phyloP scores from a whole-genome alignment of 2,797 vertebrate species.

The Mormyrus hasselquistii region DNA sequence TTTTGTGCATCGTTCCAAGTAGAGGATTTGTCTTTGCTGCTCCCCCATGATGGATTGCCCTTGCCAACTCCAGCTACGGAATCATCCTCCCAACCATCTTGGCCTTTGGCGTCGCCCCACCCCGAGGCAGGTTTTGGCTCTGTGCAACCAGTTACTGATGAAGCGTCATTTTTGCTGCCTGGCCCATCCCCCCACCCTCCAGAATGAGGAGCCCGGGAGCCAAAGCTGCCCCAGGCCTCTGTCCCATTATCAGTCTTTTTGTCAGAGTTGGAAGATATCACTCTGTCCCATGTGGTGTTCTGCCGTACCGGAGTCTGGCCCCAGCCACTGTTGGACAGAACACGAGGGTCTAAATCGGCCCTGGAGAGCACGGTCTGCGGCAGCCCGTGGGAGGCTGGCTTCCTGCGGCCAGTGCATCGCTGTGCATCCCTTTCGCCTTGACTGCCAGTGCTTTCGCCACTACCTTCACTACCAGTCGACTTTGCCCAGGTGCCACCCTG shows the following conservation, averaged over 20 bases:
- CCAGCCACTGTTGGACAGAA: constrained; percentile 97
- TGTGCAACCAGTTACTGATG: constrained; percentile 72
- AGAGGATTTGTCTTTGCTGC: constrained; percentile 77
- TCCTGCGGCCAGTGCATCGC: constrained; percentile 55
- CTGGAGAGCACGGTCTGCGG: constrained; percentile 76
- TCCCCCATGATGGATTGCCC: constrained; percentile 79
- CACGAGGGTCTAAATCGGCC: constrained; percentile 90
- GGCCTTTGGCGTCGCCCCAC: constrained; percentile 88
- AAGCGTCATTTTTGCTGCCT: constrained; percentile 60
- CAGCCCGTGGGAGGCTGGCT: constrained; percentile 66
- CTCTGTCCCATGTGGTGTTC: constrained; percentile 93
- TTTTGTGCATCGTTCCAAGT: constrained; percentile 84
- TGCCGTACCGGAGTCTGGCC: constrained; percentile 97
- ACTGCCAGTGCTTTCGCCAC: constrained; percentile 66
- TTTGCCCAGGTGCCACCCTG: constrained; percentile 75
- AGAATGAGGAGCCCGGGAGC: constrained; percentile 70
- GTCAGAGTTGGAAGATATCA: constrained; percentile 66
- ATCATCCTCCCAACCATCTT: constrained; percentile 81
- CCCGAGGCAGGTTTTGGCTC: constrained; percentile 72
- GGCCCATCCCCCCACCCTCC: constrained; percentile 66
- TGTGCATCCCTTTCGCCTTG: constrained; percentile 67
- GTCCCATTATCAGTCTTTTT: constrained; percentile 82
- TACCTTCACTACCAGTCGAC: constrained; percentile 76
- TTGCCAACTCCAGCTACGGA: constrained; percentile 69
- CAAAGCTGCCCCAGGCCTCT: constrained; percentile 73